phyloP scores from a whole-genome alignment of 1,140 invertebrate species.

The Piezodorus guildinii region DNA sequence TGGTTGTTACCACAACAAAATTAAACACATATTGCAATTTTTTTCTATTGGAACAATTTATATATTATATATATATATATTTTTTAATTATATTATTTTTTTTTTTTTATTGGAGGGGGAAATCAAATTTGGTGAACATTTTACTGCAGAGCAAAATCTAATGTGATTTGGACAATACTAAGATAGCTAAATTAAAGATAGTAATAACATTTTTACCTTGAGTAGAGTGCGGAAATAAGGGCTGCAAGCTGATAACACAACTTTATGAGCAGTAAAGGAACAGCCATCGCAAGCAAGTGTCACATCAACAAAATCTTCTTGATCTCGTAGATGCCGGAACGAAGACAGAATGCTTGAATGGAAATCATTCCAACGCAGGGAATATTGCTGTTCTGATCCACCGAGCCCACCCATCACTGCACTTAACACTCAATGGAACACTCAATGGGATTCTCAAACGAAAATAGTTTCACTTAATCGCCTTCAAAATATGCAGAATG shows the following conservation, averaged over 20 bases:
- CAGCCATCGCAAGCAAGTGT: constrained; percentile 82
- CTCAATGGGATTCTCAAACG: not conserved
- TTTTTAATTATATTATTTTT: too few relatives aligned
- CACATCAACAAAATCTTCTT: constrained; percentile 83
- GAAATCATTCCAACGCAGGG: constrained; percentile 87
- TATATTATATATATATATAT: too few relatives aligned
- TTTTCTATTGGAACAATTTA: too few relatives aligned
- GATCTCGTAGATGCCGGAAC: constrained; percentile 70
- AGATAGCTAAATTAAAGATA: too few relatives aligned
- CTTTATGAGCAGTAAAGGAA: constrained; percentile 78
- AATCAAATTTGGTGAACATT: too few relatives aligned
- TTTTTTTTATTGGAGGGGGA: too few relatives aligned
- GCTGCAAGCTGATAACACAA: constrained; percentile 79
- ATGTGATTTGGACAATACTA: too few relatives aligned
- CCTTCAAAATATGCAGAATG: not conserved
- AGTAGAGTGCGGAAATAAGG: constrained; percentile 80
- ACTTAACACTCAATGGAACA: not conserved
- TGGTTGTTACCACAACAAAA: too few relatives aligned
- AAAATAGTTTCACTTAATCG: not conserved
- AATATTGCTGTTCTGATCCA: constrained; percentile 72
- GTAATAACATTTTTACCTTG: constrained; percentile 42
- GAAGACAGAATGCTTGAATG: constrained; percentile 77
- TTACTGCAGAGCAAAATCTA: too few relatives aligned
- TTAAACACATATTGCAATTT: too few relatives aligned
- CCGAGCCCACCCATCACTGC: constrained; percentile 40